Percentiles rank a stretch among this genome's conserved stretches.
phyloP scores from a whole-genome alignment of 2,888 invertebrate species.

The Chironomus tentans region DNA sequence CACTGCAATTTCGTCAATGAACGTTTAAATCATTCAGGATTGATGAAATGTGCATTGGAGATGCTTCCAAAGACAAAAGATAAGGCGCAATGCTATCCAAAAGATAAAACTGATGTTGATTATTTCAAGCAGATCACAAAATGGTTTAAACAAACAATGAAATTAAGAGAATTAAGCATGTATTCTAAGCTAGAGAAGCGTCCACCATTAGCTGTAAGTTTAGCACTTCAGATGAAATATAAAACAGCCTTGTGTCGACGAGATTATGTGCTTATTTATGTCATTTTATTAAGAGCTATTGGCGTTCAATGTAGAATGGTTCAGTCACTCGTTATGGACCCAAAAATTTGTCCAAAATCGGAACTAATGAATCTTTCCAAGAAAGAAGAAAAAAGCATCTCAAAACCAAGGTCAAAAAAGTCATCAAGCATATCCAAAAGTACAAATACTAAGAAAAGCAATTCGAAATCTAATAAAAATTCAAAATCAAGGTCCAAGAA shows the following conservation, averaged over 20 bases:
- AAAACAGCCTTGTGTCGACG: slow-evolving; percentile 55
- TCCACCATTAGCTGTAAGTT: slow-evolving; percentile 43
- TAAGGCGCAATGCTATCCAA: slow-evolving; percentile 56
- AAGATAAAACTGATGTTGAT: slow-evolving; percentile 58
- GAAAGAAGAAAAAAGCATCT: background rate
- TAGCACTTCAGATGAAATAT: slow-evolving; percentile 51
- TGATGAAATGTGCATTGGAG: slow-evolving; percentile 61
- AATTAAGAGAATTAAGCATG: slow-evolving; percentile 48
- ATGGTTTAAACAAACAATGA: slow-evolving; percentile 64
- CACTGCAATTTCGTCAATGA: slow-evolving; percentile 68
- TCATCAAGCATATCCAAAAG: no score
- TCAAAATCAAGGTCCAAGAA: slow-evolving; percentile 11
- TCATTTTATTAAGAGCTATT: slow-evolving; percentile 65
- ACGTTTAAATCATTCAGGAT: slow-evolving; percentile 54
- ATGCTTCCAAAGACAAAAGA: slow-evolving; percentile 59
- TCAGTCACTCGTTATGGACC: slow-evolving; percentile 67
- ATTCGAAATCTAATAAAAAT: slow-evolving; percentile 16
- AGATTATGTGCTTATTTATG: slow-evolving; percentile 65
- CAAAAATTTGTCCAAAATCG: slow-evolving; percentile 55
- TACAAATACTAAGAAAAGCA: background rate
- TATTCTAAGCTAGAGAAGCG: slow-evolving; percentile 45
- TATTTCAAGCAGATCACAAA: slow-evolving; percentile 68
- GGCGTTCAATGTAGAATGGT: slow-evolving; percentile 75
- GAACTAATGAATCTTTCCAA: slow-evolving; percentile 42
- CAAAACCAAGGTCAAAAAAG: background rate